phyloP scores from a whole-genome alignment of 2,113 vertebrate genomes.

The Neomonachus schauinslandi region DNA sequence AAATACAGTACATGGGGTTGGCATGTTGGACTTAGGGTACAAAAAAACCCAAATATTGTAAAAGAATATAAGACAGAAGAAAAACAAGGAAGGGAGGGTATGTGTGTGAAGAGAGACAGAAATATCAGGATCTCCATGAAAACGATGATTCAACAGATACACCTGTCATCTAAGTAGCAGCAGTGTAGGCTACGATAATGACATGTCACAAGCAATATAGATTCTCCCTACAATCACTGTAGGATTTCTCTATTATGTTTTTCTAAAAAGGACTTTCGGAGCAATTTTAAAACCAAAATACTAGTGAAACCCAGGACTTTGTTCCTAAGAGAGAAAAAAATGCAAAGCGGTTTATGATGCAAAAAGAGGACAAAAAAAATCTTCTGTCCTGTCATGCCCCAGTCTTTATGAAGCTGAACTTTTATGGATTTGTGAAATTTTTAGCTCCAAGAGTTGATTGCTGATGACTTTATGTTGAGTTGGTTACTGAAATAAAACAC shows the following conservation, averaged over 20 bases:
- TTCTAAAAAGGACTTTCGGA: not conserved
- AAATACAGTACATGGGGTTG: not conserved
- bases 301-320: not conserved
- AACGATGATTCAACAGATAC: not conserved
- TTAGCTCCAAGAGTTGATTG: not conserved
- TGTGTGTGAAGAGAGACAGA: not conserved
- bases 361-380: not conserved
- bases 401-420: not conserved
- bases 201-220: not conserved
- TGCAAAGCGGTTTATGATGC: not conserved
- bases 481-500: not conserved
- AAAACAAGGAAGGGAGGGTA: not conserved
- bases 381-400: not conserved
- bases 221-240: not conserved
- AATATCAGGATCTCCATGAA: not conserved
- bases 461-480: not conserved
- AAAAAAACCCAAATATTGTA: not conserved
- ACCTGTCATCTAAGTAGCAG: not conserved
- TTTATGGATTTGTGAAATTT: not conserved
- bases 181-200: fast-evolving
- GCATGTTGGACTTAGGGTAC: not conserved
- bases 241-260: not conserved
- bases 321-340: not conserved
- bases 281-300: not conserved
- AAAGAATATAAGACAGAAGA: not conserved